A percentile compares a stretch with the other conserved stretches of the same genome.
Conservation (phyloP, 2,888 invertebrate genomes). For the Psylliodes chrysocephalus region DNA sequence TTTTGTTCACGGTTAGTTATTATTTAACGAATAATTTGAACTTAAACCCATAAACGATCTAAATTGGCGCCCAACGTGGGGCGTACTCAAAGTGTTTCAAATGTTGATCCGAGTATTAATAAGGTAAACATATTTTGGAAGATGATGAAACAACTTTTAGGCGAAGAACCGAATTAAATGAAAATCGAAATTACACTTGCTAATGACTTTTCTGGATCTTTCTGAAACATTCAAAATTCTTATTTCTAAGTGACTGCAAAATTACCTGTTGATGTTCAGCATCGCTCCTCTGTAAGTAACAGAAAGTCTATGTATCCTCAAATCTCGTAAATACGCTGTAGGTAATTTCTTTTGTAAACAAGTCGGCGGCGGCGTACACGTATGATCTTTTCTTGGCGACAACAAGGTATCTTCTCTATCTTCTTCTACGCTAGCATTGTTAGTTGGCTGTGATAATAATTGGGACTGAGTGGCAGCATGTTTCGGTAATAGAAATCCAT, state of each 20-base stretch:
- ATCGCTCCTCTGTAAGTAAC: conserved; percentile 87
- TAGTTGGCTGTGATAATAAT: conserved; percentile 56
- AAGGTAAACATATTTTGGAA: no score
- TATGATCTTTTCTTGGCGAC: conserved; percentile 69
- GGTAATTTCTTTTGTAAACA: conserved; percentile 64
- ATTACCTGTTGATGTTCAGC: conserved; percentile 78
- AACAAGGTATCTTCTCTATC: conserved; percentile 63
- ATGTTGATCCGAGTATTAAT: no score
- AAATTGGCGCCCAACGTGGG: no score
- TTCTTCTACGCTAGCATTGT: conserved; percentile 56
- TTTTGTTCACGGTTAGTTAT: no score
- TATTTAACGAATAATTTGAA: no score
- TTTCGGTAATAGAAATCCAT: conserved; percentile 56
- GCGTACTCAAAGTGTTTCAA: no score
- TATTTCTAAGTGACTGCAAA: neutral
- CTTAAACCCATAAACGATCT: no score
- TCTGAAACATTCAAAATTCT: neutral
- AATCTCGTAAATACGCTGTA: conserved; percentile 75
- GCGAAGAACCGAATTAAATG: no score
- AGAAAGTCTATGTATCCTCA: conserved; percentile 80
- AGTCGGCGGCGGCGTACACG: conserved; percentile 56
- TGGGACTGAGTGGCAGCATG: conserved; percentile 59
- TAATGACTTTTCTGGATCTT: no score
- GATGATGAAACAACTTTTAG: no score
- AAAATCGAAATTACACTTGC: no score